Conservation (phyloP, 2,888 invertebrate species). For the Tridacna crocea region DNA sequence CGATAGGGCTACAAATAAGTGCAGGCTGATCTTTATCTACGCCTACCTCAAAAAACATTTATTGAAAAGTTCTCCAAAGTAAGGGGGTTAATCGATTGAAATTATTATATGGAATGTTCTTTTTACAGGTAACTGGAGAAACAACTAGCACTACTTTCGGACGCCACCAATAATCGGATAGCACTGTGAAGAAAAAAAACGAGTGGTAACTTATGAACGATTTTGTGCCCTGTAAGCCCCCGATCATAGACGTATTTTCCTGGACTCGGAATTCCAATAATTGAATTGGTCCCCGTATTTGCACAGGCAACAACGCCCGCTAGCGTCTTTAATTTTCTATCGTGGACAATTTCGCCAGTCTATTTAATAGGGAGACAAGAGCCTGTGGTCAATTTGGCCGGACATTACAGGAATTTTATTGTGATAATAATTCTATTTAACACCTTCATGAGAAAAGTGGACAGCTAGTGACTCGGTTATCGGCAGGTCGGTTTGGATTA, state of each 20-base stretch:
- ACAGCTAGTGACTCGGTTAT: background rate
- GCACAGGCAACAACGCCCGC: conserved; percentile 17
- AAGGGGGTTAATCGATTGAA: no score
- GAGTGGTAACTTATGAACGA: background rate
- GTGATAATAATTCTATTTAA: conserved; percentile 26
- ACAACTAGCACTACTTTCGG: background rate
- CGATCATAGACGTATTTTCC: background rate
- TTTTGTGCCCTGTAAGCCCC: background rate
- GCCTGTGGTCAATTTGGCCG: conserved; percentile 20
- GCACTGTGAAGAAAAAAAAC: background rate
- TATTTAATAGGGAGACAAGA: conserved; percentile 26
- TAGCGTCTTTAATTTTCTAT: conserved; percentile 2
- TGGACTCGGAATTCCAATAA: conserved; percentile 1
- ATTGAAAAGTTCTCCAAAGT: no score
- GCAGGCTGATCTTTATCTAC: background rate
- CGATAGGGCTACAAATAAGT: background rate
- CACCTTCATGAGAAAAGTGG: conserved; percentile 14
- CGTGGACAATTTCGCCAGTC: conserved; percentile 5
- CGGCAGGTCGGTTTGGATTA: background rate
- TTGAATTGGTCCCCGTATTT: conserved; percentile 24
- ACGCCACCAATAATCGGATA: background rate
- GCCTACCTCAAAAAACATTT: background rate
- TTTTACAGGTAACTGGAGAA: background rate
- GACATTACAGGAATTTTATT: conserved; percentile 21
- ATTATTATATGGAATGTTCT: no score